Evolutionary conservation across 2,888 invertebrate species (phyloP).

Genomic region (Apotomis turbidana): DNA sequence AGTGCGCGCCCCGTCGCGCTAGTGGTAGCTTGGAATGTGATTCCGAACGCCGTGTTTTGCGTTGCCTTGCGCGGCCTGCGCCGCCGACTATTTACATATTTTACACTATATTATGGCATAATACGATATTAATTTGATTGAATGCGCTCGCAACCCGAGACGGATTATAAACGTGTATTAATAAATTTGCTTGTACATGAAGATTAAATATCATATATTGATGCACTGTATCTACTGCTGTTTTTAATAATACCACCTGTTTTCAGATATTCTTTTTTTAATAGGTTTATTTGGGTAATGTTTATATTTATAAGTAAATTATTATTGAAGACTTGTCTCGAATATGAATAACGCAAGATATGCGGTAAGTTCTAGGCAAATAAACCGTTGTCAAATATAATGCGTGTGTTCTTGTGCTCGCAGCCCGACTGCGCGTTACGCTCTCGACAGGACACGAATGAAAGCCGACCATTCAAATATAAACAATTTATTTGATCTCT

Average conservation of each 20-base stretch:
- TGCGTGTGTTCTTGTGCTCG: conserved; percentile 68
- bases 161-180: conserved; percentile 81
- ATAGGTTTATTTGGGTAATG: conserved; percentile 81
- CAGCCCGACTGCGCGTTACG: not conserved
- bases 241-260: conserved; percentile 81
- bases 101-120: conserved; percentile 84
- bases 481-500: conserved; percentile 18
- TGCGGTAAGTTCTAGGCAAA: conserved; percentile 81
- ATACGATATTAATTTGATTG: conserved; percentile 75
- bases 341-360: conserved; percentile 75
- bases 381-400: conserved; percentile 77
- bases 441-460: not conserved
- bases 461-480: conserved; percentile 12
- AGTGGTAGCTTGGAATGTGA: conserved; percentile 76
- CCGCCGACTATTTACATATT: conserved; percentile 71
- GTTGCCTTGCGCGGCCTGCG: conserved; percentile 64
- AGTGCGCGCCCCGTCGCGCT: conserved; percentile 57
- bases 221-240: conserved; percentile 86
- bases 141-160: conserved; percentile 66
- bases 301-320: conserved; percentile 83
- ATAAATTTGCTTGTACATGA: conserved; percentile 90
- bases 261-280: conserved; percentile 67
- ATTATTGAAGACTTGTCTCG: conserved; percentile 80
- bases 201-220: conserved; percentile 90
- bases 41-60: conserved; percentile 69